A percentile compares a stretch with the other conserved stretches of the same genome.
Conservation (phyloP, 1,140 invertebrate genomes). For the Bombus pascuorum region DNA sequence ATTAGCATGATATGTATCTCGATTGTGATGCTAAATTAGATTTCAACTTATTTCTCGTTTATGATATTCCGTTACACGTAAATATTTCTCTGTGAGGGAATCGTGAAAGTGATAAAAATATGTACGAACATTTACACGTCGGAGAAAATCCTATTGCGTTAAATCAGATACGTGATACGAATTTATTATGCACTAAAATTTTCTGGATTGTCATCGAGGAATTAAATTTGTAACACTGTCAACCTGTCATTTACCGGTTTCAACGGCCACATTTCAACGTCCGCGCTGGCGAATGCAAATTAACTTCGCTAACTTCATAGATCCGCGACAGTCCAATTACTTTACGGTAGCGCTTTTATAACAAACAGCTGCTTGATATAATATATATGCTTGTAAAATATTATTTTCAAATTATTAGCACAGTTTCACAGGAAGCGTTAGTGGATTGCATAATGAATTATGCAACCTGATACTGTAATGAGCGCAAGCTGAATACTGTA, state of each 20-base stretch:
- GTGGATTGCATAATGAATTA: slow-evolving; percentile 20
- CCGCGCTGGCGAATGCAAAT: slow-evolving; percentile 11
- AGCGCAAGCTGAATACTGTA: not conserved
- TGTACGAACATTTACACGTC: too few relatives aligned
- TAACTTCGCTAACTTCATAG: slow-evolving; percentile 5
- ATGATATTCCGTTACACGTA: not conserved
- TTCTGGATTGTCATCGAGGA: not conserved
- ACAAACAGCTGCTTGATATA: slow-evolving; percentile 10
- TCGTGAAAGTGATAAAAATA: too few relatives aligned
- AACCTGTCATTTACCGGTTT: slow-evolving; percentile 13
- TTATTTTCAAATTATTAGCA: slow-evolving; percentile 21
- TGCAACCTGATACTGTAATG: slow-evolving; percentile 18
- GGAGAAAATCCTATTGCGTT: not conserved
- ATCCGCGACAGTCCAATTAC: slow-evolving; percentile 36
- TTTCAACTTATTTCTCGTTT: not conserved
- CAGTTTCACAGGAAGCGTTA: slow-evolving; percentile 9
- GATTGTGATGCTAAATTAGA: not conserved
- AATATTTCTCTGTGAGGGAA: not conserved
- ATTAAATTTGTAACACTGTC: slow-evolving; percentile 16
- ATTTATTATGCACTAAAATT: not conserved
- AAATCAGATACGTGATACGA: not conserved
- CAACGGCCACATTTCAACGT: not conserved
- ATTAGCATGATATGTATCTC: too few relatives aligned
- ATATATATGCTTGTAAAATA: too few relatives aligned
- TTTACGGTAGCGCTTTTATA: slow-evolving; percentile 17